Conservation (phyloP, 1,140 invertebrate genomes). For the Drosophila sp. region DNA sequence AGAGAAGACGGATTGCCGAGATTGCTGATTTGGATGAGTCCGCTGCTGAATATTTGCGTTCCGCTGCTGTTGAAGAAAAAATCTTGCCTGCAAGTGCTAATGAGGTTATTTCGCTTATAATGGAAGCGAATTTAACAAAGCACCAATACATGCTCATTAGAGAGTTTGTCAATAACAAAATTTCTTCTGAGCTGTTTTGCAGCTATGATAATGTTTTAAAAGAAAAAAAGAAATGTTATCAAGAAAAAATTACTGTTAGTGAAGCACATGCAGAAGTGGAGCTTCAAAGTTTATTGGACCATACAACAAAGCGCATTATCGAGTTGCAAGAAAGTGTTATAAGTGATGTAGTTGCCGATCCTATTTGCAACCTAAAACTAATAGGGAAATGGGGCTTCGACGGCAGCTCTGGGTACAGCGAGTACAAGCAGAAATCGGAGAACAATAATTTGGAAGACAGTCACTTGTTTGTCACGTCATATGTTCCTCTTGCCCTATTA, state of each 20-base stretch:
- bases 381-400: too few relatives aligned
- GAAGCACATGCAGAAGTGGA: too few relatives aligned
- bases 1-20: conserved; percentile 5
- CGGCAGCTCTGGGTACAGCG: neutral
- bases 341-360: too few relatives aligned
- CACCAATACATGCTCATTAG: conserved; percentile 17
- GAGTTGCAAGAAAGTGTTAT: too few relatives aligned
- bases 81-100: conserved; percentile 1
- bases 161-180: conserved; percentile 16
- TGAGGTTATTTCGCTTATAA: conserved; percentile 16
- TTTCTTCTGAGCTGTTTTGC: conserved; percentile 5
- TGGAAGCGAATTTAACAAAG: conserved; percentile 14
- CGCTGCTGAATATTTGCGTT: too few relatives aligned
- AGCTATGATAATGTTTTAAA: too few relatives aligned
- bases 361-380: too few relatives aligned
- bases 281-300: too few relatives aligned
- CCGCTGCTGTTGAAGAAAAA: conserved; percentile 4
- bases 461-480: conserved; percentile 19
- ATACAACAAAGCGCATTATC: too few relatives aligned
- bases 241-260: too few relatives aligned
- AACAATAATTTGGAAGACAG: conserved; percentile 23
- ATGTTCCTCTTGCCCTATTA: conserved; percentile 12
- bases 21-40: conserved; percentile 16
- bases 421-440: conserved; percentile 24
- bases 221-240: too few relatives aligned